These are phyloP conservation scores for Streblospio benedicti DNA, from an alignment of 1,140 invertebrate species.

Conservation along the genomic window DNA sequence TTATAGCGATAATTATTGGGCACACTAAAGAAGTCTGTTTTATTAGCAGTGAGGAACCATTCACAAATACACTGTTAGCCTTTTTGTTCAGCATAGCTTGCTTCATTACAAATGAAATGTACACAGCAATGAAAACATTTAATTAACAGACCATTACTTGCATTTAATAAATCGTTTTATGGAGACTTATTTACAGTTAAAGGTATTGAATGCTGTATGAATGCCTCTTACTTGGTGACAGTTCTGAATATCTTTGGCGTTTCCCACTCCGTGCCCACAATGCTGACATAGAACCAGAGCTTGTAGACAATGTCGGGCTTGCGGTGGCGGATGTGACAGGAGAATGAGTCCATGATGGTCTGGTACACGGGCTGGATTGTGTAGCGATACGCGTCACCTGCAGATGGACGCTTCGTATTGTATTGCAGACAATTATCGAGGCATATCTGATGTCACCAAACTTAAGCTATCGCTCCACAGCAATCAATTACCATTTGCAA, in stretches of 20 bases:
- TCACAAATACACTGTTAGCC: too few relatives aligned
- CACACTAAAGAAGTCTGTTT: too few relatives aligned
- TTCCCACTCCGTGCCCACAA: constrained; percentile 25
- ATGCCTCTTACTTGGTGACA: too few relatives aligned
- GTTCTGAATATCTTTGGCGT: constrained; percentile 19
- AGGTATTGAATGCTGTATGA: too few relatives aligned
- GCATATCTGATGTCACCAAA: neutral
- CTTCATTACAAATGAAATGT: too few relatives aligned
- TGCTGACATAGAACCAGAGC: constrained; percentile 28
- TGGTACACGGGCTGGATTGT: constrained; percentile 30
- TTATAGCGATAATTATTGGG: too few relatives aligned
- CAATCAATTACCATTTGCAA: neutral
- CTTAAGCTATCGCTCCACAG: neutral
- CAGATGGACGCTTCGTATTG: constrained; percentile 8
- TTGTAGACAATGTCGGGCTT: constrained; percentile 29
- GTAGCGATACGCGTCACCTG: constrained; percentile 34
- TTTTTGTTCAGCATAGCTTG: too few relatives aligned
- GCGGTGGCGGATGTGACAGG: constrained; percentile 31
- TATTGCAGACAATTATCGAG: neutral
- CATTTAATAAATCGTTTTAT: too few relatives aligned
- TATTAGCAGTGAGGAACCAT: too few relatives aligned
- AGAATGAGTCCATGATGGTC: constrained; percentile 20
- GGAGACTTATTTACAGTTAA: too few relatives aligned
- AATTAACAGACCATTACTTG: too few relatives aligned
- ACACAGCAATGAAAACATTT: too few relatives aligned